Conservation (phyloP, 2,797 vertebrate genomes). For the Antrozous pallidus region DNA sequence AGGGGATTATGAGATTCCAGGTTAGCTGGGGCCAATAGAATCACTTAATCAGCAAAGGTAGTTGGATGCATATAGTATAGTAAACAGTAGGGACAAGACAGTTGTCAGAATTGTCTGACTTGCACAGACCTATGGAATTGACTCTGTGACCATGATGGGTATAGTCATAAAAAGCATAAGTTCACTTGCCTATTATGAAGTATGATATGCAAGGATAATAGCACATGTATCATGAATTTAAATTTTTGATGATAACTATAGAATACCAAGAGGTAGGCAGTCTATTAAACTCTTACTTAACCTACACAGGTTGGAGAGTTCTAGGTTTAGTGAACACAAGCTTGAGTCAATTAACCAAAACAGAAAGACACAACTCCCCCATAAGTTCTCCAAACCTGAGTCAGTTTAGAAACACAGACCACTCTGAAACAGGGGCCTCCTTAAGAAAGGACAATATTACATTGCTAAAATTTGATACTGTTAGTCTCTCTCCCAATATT, state of each 20-base stretch:
- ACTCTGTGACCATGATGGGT: not conserved
- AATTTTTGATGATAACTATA: not conserved
- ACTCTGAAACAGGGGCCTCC: not conserved
- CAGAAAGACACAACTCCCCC: not conserved
- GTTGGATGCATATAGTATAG: not conserved
- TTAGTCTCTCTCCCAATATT: not conserved
- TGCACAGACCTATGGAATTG: not conserved
- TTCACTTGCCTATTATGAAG: not conserved
- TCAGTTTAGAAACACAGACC: not conserved
- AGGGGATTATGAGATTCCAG: not conserved
- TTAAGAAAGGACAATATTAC: not conserved
- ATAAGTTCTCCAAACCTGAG: not conserved
- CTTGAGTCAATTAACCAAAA: not conserved
- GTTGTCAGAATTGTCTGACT: not conserved
- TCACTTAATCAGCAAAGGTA: not conserved
- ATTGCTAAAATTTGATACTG: not conserved
- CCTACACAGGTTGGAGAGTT: not conserved
- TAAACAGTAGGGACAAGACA: not conserved
- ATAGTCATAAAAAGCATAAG: slow-evolving; percentile 25
- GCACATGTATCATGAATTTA: not conserved
- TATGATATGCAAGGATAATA: not conserved
- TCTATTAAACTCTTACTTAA: not conserved
- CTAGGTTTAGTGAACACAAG: not conserved
- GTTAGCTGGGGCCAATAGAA: not conserved
- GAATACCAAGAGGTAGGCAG: not conserved